Evolutionary conservation across 2,888 invertebrate genomes (phyloP).

Genomic region (Leptinotarsa rubiginosa): DNA sequence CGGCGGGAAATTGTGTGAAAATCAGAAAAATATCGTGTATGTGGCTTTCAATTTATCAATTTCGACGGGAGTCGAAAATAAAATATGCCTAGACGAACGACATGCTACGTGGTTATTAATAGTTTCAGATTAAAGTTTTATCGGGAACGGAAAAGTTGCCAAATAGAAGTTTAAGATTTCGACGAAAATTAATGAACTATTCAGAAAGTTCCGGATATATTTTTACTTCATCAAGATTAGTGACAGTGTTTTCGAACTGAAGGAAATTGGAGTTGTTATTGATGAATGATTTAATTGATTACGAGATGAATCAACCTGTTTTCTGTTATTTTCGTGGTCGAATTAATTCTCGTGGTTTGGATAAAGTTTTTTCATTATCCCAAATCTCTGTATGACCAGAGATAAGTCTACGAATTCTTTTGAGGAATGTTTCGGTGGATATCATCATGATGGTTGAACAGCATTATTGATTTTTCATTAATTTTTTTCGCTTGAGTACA

Average conservation of each 20-base stretch:
- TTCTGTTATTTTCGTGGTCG: not conserved
- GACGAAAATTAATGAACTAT: constrained; percentile 24
- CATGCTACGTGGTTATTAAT: constrained; percentile 16
- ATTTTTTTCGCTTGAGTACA: too few species aligned
- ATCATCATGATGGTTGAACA: too few species aligned
- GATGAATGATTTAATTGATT: constrained; percentile 9
- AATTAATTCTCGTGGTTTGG: not conserved
- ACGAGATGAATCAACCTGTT: not conserved
- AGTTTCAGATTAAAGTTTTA: constrained; percentile 22
- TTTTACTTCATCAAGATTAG: constrained; percentile 17
- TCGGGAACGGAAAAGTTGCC: constrained; percentile 12
- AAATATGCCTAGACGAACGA: constrained; percentile 14
- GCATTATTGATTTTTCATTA: too few species aligned
- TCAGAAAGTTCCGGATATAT: constrained; percentile 17
- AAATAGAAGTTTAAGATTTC: not conserved
- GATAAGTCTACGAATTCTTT: too few species aligned
- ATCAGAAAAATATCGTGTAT: constrained; percentile 1
- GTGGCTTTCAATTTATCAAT: constrained; percentile 10
- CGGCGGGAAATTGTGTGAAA: not conserved
- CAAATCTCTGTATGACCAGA: too few species aligned
- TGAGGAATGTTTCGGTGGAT: too few species aligned
- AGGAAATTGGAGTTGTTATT: not conserved
- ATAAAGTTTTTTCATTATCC: not conserved
- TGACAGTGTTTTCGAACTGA: not conserved
- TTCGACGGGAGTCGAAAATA: constrained; percentile 2